Evolutionary conservation across 2,888 invertebrate species (phyloP).

Genomic region (Nezara viridula): DNA sequence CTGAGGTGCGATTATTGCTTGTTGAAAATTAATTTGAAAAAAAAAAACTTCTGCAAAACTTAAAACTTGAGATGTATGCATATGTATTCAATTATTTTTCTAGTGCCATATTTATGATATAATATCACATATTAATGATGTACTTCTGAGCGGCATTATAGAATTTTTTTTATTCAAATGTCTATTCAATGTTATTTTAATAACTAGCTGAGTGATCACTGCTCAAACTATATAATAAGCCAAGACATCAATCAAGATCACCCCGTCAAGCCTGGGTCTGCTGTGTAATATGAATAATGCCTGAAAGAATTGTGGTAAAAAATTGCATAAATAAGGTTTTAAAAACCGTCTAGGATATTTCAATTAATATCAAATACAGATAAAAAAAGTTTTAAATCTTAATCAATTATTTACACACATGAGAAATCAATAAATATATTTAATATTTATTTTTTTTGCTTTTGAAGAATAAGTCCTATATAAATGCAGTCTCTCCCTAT

Average conservation of each 20-base stretch:
- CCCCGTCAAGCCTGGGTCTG: background rate
- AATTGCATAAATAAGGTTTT: background rate
- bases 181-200: background rate
- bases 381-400: too few relatives aligned
- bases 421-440: too few relatives aligned
- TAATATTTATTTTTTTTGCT: too few relatives aligned
- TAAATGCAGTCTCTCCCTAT: too few relatives aligned
- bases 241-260: background rate
- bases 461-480: too few relatives aligned
- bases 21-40: too few relatives aligned
- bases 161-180: background rate
- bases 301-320: background rate
- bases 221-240: background rate
- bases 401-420: too few relatives aligned
- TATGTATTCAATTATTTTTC: too few relatives aligned
- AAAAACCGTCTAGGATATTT: background rate
- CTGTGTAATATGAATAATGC: background rate
- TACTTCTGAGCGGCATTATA: background rate
- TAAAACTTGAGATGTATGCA: too few relatives aligned
- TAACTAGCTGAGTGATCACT: background rate
- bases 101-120: too few relatives aligned
- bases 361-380: background rate
- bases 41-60: too few relatives aligned
- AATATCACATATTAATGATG: background rate
- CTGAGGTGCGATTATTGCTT: too few relatives aligned